phyloP scores from a whole-genome alignment of 2,797 vertebrate genomes.

The Enteromius paludinosus region DNA sequence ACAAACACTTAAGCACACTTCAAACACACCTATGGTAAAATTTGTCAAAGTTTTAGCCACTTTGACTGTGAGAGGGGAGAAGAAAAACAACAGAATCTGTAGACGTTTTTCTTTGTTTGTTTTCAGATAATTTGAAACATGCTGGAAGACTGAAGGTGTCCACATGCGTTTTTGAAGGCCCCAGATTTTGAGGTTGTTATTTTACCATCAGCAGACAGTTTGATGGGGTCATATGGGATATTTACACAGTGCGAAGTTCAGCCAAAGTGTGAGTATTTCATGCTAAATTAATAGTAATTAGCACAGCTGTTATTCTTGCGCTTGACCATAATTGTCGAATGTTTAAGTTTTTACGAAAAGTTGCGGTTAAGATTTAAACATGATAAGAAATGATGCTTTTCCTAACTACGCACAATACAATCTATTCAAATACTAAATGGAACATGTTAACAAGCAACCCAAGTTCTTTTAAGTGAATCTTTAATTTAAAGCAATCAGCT shows the following conservation, averaged over 20 bases:
- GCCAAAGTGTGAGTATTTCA: conserved; percentile 72
- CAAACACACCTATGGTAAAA: conserved; percentile 70
- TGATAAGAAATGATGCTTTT: not conserved
- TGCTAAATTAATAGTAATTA: conserved; percentile 76
- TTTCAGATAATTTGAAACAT: conserved; percentile 73
- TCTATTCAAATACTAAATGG: not conserved
- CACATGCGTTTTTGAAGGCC: conserved; percentile 71
- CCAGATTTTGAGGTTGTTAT: conserved; percentile 70
- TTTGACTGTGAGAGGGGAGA: conserved; percentile 56
- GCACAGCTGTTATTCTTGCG: conserved; percentile 69
- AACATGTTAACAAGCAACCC: not conserved
- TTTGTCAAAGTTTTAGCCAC: conserved; percentile 71
- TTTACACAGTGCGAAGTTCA: conserved; percentile 75
- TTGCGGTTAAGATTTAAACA: not conserved
- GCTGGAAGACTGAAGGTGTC: conserved; percentile 64
- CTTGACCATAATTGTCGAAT: conserved; percentile 60
- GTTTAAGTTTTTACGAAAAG: conserved; percentile 40
- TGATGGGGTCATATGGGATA: conserved; percentile 74
- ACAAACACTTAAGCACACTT: conserved; percentile 74
- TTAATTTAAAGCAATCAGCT: not conserved
- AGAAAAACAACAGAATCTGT: conserved; percentile 64
- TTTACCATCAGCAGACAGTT: conserved; percentile 66
- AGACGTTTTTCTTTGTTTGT: conserved; percentile 69
- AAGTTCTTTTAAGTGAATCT: not conserved
- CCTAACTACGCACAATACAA: not conserved